phyloP scores from a whole-genome alignment of 2,797 vertebrate genomes.

The Malacoraja senta region DNA sequence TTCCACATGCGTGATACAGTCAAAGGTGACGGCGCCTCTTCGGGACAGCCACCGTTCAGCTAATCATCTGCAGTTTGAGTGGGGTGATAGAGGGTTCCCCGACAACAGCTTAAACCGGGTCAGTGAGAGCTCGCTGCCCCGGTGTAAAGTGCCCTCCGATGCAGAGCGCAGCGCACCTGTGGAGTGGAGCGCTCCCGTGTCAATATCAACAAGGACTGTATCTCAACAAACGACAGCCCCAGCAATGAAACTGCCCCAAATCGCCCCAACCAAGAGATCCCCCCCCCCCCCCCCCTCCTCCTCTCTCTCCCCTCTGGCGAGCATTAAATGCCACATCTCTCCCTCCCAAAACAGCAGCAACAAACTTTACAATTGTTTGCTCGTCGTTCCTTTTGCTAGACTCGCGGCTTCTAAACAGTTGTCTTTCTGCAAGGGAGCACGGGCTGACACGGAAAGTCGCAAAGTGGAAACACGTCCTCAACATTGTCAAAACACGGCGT shows the following conservation, averaged over 20 bases:
- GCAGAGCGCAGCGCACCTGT: no score
- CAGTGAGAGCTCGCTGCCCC: no score
- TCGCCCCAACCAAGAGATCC: no score
- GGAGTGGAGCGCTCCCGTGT: no score
- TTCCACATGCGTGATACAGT: neutral
- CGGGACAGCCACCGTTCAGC: no score
- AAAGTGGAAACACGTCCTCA: neutral
- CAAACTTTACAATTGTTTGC: no score
- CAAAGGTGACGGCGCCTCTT: neutral
- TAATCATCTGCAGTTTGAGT: neutral
- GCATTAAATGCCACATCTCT: neutral
- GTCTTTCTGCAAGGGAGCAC: neutral
- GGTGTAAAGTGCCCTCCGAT: no score
- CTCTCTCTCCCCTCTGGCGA: no score
- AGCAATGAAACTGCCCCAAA: no score
- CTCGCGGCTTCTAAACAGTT: neutral
- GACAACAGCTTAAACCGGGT: no score
- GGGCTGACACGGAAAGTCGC: neutral
- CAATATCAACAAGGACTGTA: neutral
- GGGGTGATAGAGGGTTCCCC: neutral
- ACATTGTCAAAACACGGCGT: neutral
- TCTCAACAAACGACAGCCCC: neutral
- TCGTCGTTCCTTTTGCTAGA: no score
- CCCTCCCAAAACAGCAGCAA: neutral
- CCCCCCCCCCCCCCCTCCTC: neutral